Evolutionary conservation across 2,888 invertebrate genomes (phyloP), one percentile per base, ranked within the genome.

Genomic region (Amaurobius ferox): DNA sequence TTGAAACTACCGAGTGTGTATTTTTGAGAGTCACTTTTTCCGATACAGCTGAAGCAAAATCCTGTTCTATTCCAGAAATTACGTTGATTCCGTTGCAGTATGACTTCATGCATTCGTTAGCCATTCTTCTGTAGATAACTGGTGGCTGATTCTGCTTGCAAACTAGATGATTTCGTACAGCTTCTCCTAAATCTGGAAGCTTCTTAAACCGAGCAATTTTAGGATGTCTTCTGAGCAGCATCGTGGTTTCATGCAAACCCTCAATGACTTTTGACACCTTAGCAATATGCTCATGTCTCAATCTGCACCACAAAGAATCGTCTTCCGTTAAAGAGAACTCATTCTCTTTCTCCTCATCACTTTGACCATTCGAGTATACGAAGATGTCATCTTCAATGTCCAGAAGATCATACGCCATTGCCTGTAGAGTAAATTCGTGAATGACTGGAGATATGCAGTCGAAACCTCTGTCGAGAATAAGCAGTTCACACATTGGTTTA

Each of bases 281-380:
- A n/a, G 78, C 78, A 16, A 85, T 72, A 44, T 85, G 85, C 61
- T 85, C 78, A 55, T 85, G 85, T 32, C 78, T 85, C 30, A 78
- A n/a, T 30, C 61, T 29, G n/a, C 72, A 28, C 85, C 85, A 85
- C 7, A 73, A 26, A 11, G 66, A 23, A 19, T 72, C 72, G 28
- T 71, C 78, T 67, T 78, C 85, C 40, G 55, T 79, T 23, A 85
- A 26, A 40, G 72, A 39, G 39, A 72, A 30, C 16, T 35, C 40
- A 3, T 68, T 39, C 26, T 26, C 55, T 3, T 39, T 64, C 19
- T 48, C 39, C n/a, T 55, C 61, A 7, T 28, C 11, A 13, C 9
- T 28, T 30, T 26, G 1, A 6, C 66, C 64, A 19, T 28, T 26
- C n/a, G 26, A 16, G n/a, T 1, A 16, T 29, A 55, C 61, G 44